Conservation (phyloP, 2,797 vertebrate genomes). For the Pempheris klunzingeri region DNA sequence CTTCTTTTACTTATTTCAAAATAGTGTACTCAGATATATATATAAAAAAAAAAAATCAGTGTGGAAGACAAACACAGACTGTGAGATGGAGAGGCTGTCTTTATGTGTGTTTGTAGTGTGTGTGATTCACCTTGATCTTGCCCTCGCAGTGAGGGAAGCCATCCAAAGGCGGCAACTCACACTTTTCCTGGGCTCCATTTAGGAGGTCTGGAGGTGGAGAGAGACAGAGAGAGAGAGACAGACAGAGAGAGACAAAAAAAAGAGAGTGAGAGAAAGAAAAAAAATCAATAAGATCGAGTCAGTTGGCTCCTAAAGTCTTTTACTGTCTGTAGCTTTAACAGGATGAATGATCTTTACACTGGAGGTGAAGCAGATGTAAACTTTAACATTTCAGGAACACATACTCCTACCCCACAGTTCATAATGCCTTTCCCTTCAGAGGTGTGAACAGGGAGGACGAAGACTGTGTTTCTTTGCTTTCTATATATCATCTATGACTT, state of each 20-base stretch:
- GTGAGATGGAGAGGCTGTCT: constrained; percentile 12
- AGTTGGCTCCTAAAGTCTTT: constrained; percentile 15
- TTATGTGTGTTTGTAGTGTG: constrained; percentile 29
- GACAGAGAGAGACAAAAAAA: constrained; percentile 49
- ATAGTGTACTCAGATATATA: not conserved
- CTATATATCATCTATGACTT: not conserved
- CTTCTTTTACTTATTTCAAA: not conserved
- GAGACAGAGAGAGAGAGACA: constrained; percentile 24
- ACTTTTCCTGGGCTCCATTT: constrained; percentile 98
- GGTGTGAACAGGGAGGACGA: not conserved
- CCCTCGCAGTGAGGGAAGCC: constrained; percentile 98
- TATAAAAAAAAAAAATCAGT: too few relatives aligned
- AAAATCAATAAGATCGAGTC: constrained; percentile 61
- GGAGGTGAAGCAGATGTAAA: not conserved
- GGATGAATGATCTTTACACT: constrained; percentile 7
- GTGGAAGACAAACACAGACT: not conserved
- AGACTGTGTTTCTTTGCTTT: not conserved
- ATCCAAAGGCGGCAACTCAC: constrained; percentile 96
- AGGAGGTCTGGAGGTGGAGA: constrained; percentile 91
- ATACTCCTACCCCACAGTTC: not conserved
- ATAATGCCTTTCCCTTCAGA: not conserved
- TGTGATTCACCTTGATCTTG: constrained; percentile 92
- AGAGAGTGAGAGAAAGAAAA: constrained; percentile 13
- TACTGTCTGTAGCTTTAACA: constrained; percentile 23
- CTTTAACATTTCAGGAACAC: constrained; percentile 7